Evolutionary conservation across 1,140 invertebrate genomes (phyloP).

Genomic region (Lycorma delicatula): DNA sequence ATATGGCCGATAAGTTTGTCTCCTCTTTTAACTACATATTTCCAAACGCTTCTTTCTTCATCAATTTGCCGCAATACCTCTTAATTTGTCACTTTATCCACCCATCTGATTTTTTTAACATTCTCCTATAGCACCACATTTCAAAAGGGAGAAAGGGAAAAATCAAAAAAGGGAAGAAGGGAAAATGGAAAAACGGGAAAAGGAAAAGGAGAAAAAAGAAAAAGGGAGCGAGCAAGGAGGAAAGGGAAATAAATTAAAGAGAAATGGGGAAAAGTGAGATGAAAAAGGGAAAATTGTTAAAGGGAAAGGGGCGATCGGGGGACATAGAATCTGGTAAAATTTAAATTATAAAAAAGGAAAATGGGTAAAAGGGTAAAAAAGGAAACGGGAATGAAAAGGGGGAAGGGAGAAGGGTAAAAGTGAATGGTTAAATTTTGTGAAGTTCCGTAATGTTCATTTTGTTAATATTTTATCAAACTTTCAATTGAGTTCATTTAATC

Average conservation of each 20-base stretch:
- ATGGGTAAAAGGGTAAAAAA: background rate
- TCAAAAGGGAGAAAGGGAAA: background rate
- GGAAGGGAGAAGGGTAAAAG: too few species aligned
- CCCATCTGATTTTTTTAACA: background rate
- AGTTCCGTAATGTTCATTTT: too few species aligned
- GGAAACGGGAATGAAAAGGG: background rate
- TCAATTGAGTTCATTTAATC: too few species aligned
- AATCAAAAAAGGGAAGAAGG: background rate
- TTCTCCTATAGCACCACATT: background rate
- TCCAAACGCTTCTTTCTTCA: background rate
- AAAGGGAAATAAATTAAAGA: background rate
- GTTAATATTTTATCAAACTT: too few species aligned
- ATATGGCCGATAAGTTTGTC: too few species aligned
- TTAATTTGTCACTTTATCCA: background rate
- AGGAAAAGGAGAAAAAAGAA: background rate
- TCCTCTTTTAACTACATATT: background rate
- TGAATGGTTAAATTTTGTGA: too few species aligned
- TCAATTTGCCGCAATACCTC: background rate
- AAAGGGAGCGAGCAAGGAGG: background rate
- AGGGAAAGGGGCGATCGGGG: background rate
- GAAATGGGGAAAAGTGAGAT: background rate
- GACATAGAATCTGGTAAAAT: background rate
- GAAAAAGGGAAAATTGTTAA: background rate
- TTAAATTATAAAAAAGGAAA: constrained; percentile 2
- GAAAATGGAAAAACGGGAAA: background rate